These are phyloP conservation scores for Pedetes capensis DNA, from an alignment of 2,113 vertebrate genomes.

Conservation along the genomic window DNA sequence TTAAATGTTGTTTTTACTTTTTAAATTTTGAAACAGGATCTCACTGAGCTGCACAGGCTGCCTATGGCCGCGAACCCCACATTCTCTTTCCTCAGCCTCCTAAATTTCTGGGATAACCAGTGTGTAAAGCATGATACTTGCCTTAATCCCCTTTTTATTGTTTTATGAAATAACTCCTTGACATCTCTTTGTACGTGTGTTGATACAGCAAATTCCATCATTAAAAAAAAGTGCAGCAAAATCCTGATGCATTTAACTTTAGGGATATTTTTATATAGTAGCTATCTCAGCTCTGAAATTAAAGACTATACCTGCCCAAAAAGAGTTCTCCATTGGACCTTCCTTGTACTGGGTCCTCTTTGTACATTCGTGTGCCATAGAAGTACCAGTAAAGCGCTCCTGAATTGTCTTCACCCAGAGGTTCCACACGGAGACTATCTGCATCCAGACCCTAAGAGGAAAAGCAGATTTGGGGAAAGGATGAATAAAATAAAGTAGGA, in stretches of 20 bases:
- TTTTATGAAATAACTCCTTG: not conserved
- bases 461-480: not conserved
- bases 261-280: not conserved
- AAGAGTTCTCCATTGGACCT: slow-evolving; percentile 81
- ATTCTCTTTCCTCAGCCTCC: too few relatives aligned
- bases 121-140: too few relatives aligned
- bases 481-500: not conserved
- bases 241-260: not conserved
- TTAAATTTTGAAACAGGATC: too few relatives aligned
- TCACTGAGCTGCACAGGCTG: too few relatives aligned
- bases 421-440: slow-evolving; percentile 96
- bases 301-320: slow-evolving; percentile 83
- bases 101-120: too few relatives aligned
- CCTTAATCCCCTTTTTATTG: not conserved
- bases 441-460: slow-evolving; percentile 92
- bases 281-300: not conserved
- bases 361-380: slow-evolving; percentile 97
- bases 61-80: too few relatives aligned
- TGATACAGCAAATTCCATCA: not conserved
- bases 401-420: slow-evolving; percentile 93
- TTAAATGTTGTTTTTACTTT: too few relatives aligned
- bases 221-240: not conserved
- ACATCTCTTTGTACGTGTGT: not conserved
- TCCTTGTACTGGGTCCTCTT: slow-evolving; percentile 89
- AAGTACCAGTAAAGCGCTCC: slow-evolving; percentile 99